Percentiles rank a stretch among this genome's conserved stretches.
Evolutionary conservation across 2,797 vertebrate genomes (phyloP).

Genomic region (Paratrypauchen microcephalus): DNA sequence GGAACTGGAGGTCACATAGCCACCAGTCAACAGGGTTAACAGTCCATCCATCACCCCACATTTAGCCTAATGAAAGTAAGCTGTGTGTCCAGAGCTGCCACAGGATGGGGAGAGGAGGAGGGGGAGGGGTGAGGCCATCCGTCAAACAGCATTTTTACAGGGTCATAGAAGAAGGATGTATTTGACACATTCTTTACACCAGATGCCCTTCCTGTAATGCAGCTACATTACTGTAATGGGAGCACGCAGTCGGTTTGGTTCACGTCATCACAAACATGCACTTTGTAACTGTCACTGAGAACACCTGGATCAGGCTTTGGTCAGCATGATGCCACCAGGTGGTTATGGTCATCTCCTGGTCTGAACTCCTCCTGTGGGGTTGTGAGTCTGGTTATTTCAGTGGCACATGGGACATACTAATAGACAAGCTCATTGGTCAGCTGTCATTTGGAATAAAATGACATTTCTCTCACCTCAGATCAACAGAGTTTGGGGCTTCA

Average conservation of each 20-base stretch:
- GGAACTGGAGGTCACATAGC: constrained; percentile 10
- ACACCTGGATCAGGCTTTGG: no score
- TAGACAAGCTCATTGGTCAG: no score
- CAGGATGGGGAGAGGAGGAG: neutral
- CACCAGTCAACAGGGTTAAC: neutral
- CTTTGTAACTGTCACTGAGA: no score
- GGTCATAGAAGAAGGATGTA: neutral
- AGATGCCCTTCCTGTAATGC: neutral
- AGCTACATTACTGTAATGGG: neutral
- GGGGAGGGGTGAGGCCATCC: neutral
- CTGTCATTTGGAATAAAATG: no score
- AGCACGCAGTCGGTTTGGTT: neutral
- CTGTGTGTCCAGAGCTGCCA: constrained; percentile 1
- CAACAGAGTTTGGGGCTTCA: no score
- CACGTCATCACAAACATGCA: no score
- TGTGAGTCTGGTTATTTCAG: no score
- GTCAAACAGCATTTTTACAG: neutral
- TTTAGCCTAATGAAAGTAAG: constrained; percentile 12
- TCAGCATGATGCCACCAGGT: no score
- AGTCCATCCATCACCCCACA: neutral
- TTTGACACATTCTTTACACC: neutral
- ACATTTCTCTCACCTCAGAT: no score
- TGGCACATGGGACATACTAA: no score
- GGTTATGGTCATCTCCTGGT: no score
- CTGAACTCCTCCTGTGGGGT: no score